phyloP scores from a whole-genome alignment of 2,113 vertebrate genomes.

The Atrichornis clamosus region DNA sequence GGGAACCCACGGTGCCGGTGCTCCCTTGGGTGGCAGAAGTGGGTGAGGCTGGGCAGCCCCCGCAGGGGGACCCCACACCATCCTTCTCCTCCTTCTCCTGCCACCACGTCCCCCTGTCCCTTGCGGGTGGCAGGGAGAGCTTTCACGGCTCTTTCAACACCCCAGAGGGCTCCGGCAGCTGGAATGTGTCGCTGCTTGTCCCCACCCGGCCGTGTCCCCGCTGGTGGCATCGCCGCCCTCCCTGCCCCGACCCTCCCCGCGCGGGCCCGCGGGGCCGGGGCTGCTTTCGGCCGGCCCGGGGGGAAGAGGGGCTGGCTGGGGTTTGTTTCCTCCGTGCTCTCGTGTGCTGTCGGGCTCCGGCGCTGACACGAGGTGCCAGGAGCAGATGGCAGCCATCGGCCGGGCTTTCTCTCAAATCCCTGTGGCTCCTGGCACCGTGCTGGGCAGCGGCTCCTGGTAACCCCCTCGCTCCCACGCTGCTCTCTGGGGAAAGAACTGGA shows the following conservation, averaged over 20 bases:
- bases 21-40: background rate
- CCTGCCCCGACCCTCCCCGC: background rate
- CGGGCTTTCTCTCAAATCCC: background rate
- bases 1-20: accelerated
- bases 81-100: too few relatives aligned
- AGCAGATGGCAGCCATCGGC: constrained; percentile 61
- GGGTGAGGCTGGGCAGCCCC: background rate
- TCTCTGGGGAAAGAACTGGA: background rate
- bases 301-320: background rate
- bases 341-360: background rate
- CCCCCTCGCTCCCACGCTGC: background rate
- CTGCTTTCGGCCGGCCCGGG: accelerated
- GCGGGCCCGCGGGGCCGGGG: accelerated
- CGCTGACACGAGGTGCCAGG: background rate
- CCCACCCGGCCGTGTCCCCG: background rate
- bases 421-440: constrained; percentile 36
- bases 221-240: background rate
- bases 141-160: accelerated
- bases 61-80: accelerated
- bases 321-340: background rate
- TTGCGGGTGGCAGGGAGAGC: background rate
- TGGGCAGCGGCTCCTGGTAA: constrained; percentile 31
- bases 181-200: background rate
- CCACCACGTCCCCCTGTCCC: too few relatives aligned
- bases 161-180: background rate